Evolutionary conservation across 2,888 invertebrate species (phyloP), one percentile per base, ranked within the genome.

Genomic region (Epicampocera succincta): DNA sequence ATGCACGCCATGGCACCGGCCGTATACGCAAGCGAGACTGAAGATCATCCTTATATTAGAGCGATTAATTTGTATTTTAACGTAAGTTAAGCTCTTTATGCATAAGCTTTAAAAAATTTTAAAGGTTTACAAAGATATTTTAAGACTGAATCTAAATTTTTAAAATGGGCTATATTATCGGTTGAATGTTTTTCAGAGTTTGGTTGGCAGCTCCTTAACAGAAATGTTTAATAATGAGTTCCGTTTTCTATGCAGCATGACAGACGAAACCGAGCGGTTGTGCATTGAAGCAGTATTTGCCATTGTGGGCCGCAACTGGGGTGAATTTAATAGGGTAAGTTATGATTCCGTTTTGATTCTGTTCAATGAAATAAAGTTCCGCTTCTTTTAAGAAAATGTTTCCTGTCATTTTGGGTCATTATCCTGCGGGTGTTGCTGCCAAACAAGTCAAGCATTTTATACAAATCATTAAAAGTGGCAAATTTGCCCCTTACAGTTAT

Each of bases 1-100:
- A 93, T 94, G 92, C 93, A 94, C 83, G 94, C 94, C 13, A 90
- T 95, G 85, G 95, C 95, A 0, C 95, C 96, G 0, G 94, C 96
- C 0, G 94, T 94, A 0, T 95, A 93, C 84, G 93, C 90, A 46
- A 87, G 85, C 13, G 88, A 90, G 38, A 90, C 90, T 0, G 89
- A 88, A 25, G 88, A 88, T 72, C 90, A 90, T 86, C 90, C 90
- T 0, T 90, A 90, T 50, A 89, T 90, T 46, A 84, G 88, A 42
- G 90, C 89, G 5, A 89, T 90, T 11, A 89, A 87, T 61, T 83
- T 90, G 66, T 90, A 90, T 69, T 88, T 90, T 21, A 89, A 90
- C 85, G 90, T 90, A 69, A 87, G 88, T 84, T 12, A 13, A 29
- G 13, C 0, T 1, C n/a, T 29, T n/a, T 9, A 29, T 0, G 3